Evolutionary conservation across 1,140 invertebrate genomes (phyloP), one percentile per base, ranked within the genome.

Genomic region (Bemisia tabaci): DNA sequence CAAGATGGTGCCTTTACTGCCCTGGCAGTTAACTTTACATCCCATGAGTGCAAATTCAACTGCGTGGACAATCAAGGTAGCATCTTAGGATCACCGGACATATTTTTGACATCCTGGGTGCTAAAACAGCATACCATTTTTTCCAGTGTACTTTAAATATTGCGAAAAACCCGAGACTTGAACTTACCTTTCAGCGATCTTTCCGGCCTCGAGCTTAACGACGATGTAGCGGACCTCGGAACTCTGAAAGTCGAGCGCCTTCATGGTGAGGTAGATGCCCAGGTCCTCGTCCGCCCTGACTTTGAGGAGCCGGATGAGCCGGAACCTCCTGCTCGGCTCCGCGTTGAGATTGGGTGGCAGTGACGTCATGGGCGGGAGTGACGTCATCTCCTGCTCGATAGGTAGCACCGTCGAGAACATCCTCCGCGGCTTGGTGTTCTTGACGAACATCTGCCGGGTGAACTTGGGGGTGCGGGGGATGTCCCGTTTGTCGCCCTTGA

Each of bases 141-240:
- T n/a, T n/a, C n/a, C n/a, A n/a, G n/a, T n/a, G n/a, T n/a, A n/a
- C n/a, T n/a, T n/a, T n/a, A n/a, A n/a, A n/a, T n/a, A n/a, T n/a
- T n/a, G n/a, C n/a, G n/a, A n/a, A n/a, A n/a, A n/a, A n/a, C n/a
- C n/a, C n/a, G 65, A 67, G 63, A 64, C 5, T 22, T n/a, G 26
- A 63, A 72, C 79, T 76, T 74, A 89, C 87, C 83, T 89, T 70
- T 90, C 84, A 60, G 90, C 90, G 71, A 91, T 87, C 60, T 90
- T 89, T 64, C 86, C 86, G 68, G 84, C 83, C 69, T 91, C 90
- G 48, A 93, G 80, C 73, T 91, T 88, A 1, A 91, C 87, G 64
- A 94, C 85, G 70, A 92, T 83, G 72, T 92, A 92, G 21, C 89
- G 83, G 62, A 88, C 83, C 75, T 87, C 84, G 68, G 78, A 81